These are phyloP conservation scores for Stomorhina lunata DNA, from an alignment of 2,888 invertebrate genomes.

Conservation along the genomic window DNA sequence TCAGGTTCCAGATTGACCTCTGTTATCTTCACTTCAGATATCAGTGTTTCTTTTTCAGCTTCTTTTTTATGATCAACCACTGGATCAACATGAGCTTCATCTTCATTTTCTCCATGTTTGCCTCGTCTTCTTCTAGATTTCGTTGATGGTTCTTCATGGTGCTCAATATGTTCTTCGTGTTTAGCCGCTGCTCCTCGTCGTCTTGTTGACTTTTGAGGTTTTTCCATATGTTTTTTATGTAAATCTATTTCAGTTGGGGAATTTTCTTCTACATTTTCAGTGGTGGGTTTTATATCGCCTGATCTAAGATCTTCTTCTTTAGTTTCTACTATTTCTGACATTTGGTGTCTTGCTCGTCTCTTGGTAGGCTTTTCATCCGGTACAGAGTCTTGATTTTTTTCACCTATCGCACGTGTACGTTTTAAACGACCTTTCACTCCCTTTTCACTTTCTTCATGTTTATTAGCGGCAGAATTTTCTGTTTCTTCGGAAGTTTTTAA, in stretches of 20 bases:
- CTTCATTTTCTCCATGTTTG: constrained; percentile 8
- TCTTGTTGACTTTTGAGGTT: constrained; percentile 26
- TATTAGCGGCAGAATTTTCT: not conserved
- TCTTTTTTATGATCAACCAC: not conserved
- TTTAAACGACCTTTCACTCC: constrained; percentile 6
- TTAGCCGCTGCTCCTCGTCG: constrained; percentile 25
- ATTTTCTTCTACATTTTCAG: not conserved
- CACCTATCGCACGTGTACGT: constrained; percentile 27
- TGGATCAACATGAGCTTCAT: not conserved
- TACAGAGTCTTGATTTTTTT: constrained; percentile 20
- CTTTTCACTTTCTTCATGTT: not conserved
- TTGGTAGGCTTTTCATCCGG: constrained; percentile 14
- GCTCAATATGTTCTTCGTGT: not conserved
- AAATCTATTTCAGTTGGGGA: not conserved
- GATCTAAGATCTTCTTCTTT: not conserved
- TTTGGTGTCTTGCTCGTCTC: constrained; percentile 3
- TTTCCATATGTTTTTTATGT: too few relatives aligned
- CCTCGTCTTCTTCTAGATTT: not conserved
- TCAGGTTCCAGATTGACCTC: constrained; percentile 17
- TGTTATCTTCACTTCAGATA: constrained; percentile 21
- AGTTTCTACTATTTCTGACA: not conserved
- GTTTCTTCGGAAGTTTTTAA: not conserved
- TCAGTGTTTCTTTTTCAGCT: not conserved
- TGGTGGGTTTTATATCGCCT: not conserved
- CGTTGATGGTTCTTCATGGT: constrained; percentile 8